Evolutionary conservation across 92 coral and sea anemone genomes (phyloP), one percentile per base, ranked within the genome.

Genomic region (Heteractis magnifica): DNA sequence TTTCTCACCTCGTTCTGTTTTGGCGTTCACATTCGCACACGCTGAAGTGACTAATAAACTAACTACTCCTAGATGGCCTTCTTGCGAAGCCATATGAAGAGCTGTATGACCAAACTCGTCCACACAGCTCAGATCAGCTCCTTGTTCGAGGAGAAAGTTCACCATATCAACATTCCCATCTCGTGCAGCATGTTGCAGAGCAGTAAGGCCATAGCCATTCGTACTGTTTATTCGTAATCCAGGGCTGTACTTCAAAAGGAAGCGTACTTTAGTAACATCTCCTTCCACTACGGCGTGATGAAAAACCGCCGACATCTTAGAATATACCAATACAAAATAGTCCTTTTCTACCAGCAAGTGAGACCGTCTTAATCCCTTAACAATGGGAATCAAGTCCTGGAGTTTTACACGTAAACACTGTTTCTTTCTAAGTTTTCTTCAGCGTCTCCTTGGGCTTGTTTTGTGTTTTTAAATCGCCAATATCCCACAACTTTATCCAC

Each of bases 241-340:
- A 52, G 92, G 99, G 7, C 94, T 94, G 56, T 94, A 89, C 75
- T 94, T 97, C 72, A 97, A 65, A 18, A 97, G 80, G 79, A 97
- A 97, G 51, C 95, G 93, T 6, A 97, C 99, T 70, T 93, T 92
- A 12, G 99, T 97, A 11, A 94, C 94, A 85, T 97, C 99, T 55
- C 99, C 98, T 44, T 94, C 99, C 21, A 88, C 79, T 4, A 97
- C 98, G 14, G 99, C 99, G 75, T 91, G 96, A 49, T 97, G 99
- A 75, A 97, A 97, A 49, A 97, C 89, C n/a, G 92, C 90, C 59
- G 94, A 82, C 94, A 91, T 91, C 16, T 48, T 51, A 18, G 4
- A n/a, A 11, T 18, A 52, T 76, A 19, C 18, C 50, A 56, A 26
- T 19, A 51, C 71, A 55, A 52, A 55, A 41, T 6, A 55, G 18